Conservation (phyloP, 2,888 invertebrate genomes). For the Lomographa bimaculata region DNA sequence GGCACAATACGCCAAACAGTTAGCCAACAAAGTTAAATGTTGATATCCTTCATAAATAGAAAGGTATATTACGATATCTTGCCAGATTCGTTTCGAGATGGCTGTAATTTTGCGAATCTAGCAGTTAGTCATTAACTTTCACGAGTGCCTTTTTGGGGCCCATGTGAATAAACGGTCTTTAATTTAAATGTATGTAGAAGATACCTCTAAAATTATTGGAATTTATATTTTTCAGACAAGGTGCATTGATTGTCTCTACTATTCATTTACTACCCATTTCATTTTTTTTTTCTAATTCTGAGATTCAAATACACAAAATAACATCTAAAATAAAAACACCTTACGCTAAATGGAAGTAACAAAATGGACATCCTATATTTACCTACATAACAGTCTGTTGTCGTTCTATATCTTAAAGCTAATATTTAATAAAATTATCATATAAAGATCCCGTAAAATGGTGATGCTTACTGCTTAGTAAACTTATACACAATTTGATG, state of each 20-base stretch:
- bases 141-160: no score
- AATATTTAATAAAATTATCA: conserved; percentile 38
- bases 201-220: no score
- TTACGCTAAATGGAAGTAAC: conserved; percentile 31
- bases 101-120: no score
- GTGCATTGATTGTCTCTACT: neutral
- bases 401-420: conserved; percentile 59
- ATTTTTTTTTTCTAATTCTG: conserved; percentile 10
- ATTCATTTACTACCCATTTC: conserved; percentile 1
- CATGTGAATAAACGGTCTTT: no score
- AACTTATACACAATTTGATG: conserved; percentile 12
- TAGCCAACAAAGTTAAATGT: no score
- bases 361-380: conserved; percentile 40
- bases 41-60: no score
- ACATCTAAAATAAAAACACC: conserved; percentile 11
- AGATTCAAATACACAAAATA: conserved; percentile 26
- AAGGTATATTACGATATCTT: no score
- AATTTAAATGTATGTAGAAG: no score
- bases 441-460: conserved; percentile 52
- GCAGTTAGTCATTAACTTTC: no score
- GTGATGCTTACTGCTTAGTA: conserved; percentile 24
- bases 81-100: no score
- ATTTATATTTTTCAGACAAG: no score
- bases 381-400: conserved; percentile 63
- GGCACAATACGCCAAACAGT: no score